These are phyloP conservation scores for Sitta carolinensis DNA, from an alignment of 2,797 vertebrate genomes.

Conservation along the genomic window DNA sequence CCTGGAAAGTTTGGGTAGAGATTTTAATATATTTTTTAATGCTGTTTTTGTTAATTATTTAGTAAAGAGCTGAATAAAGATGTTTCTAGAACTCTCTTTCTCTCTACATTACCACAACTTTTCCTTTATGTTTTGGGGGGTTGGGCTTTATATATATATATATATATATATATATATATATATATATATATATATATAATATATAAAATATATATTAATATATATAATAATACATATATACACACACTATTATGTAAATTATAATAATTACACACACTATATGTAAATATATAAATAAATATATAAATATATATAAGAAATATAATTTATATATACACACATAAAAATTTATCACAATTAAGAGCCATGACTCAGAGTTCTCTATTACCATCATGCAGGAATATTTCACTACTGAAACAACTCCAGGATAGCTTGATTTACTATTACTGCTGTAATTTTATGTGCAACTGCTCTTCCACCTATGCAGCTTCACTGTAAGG, in stretches of 20 bases:
- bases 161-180: not conserved
- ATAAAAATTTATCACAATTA: not conserved
- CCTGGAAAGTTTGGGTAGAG: not conserved
- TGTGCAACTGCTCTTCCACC: not conserved
- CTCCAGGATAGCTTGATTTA: not conserved
- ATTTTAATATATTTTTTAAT: not conserved
- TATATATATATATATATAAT: not conserved
- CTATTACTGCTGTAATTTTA: not conserved
- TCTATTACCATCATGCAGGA: not conserved
- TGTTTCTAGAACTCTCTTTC: not conserved
- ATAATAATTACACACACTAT: no score
- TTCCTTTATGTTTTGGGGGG: not conserved
- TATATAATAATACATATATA: no score
- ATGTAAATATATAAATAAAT: no score
- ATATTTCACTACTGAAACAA: not conserved
- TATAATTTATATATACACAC: not conserved
- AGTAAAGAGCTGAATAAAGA: not conserved
- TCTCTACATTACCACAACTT: not conserved
- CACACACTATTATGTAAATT: no score
- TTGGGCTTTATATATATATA: not conserved
- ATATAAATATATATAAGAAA: not conserved
- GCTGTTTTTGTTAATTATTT: not conserved
- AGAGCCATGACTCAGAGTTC: not conserved
- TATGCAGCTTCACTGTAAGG: not conserved
- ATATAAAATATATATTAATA: no score